Evolutionary conservation across 1,140 invertebrate species (phyloP).

Genomic region (Fopius arisanus): DNA sequence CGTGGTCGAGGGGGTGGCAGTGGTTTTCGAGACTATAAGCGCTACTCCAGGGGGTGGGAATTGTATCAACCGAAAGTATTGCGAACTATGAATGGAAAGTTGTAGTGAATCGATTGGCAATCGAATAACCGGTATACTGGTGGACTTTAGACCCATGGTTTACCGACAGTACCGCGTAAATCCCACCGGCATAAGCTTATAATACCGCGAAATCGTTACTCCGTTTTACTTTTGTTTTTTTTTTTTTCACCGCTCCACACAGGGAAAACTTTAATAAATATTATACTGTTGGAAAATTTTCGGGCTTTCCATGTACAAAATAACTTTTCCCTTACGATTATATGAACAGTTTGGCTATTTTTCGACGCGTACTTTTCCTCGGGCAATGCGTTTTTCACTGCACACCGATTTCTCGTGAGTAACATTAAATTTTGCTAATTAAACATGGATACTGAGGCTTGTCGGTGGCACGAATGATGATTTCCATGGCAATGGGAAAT

Average conservation of each 20-base stretch:
- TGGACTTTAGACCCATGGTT: background rate
- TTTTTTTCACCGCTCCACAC: background rate
- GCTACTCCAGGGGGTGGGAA: background rate
- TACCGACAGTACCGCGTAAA: background rate
- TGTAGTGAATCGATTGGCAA: background rate
- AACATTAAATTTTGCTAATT: background rate
- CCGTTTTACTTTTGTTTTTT: background rate
- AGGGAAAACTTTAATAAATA: no score
- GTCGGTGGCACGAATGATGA: background rate
- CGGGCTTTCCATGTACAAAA: no score
- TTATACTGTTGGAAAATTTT: no score
- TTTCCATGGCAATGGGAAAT: background rate
- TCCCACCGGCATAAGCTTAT: background rate
- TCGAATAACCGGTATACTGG: background rate
- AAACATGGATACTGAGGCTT: background rate
- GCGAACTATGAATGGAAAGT: background rate
- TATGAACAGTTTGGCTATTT: no score
- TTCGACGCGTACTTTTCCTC: no score
- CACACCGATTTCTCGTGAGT: background rate
- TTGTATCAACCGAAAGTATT: background rate
- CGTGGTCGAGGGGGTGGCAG: background rate
- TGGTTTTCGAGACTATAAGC: background rate
- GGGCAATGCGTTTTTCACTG: no score
- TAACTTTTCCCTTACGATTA: no score
- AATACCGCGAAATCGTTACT: background rate